These are phyloP conservation scores for Sarcophaga caerulescens DNA, from an alignment of 2,888 invertebrate species.

Conservation along the genomic window DNA sequence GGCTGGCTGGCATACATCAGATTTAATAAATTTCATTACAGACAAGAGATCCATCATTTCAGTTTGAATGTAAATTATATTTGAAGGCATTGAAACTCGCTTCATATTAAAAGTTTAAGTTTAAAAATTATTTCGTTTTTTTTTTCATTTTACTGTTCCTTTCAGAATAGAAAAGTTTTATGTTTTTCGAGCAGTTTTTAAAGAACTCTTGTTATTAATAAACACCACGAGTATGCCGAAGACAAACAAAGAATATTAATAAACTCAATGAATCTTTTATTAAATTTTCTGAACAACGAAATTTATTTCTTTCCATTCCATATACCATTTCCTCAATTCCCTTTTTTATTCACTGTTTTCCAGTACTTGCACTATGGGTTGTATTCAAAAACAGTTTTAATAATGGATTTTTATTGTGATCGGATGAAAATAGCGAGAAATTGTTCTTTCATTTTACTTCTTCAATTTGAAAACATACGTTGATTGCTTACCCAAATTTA, in stretches of 20 bases:
- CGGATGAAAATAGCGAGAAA: neutral
- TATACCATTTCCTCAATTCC: neutral
- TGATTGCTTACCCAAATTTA: too few species aligned
- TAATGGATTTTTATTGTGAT: too few species aligned
- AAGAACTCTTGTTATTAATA: conserved; percentile 66
- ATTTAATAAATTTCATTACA: conserved; percentile 48
- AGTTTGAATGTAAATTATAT: conserved; percentile 52
- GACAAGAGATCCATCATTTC: conserved; percentile 48
- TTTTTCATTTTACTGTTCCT: neutral
- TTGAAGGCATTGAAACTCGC: conserved; percentile 22
- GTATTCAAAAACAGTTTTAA: too few species aligned
- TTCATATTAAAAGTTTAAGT: conserved; percentile 18
- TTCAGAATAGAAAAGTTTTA: conserved; percentile 20
- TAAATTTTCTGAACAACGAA: conserved; percentile 58
- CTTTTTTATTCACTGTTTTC: conserved; percentile 5
- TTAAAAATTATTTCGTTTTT: conserved; percentile 6
- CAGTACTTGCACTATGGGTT: too few species aligned
- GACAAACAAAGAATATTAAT: conserved; percentile 69
- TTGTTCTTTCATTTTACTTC: neutral
- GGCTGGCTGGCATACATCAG: neutral
- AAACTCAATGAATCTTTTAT: conserved; percentile 69
- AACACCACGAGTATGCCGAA: conserved; percentile 65
- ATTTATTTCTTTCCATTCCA: conserved; percentile 53
- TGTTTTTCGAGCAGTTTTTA: conserved; percentile 32
- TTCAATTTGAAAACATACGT: too few species aligned